These are phyloP conservation scores for Hippoglossus hippoglossus DNA, from an alignment of 2,797 vertebrate species.

Conservation along the genomic window DNA sequence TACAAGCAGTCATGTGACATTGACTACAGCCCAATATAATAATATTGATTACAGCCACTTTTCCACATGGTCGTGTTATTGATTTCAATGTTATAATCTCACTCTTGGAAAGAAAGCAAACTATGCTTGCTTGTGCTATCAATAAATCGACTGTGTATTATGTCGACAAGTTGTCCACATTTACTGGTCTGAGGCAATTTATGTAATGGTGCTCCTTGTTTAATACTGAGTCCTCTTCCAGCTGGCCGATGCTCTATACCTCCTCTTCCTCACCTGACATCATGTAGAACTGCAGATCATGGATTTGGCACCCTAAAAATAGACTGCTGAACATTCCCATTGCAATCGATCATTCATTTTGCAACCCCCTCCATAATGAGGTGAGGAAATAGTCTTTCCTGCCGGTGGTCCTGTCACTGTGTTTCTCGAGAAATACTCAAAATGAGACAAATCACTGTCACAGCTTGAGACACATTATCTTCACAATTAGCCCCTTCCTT, in stretches of 20 bases:
- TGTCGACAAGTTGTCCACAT: no score
- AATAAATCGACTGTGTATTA: conserved; percentile 7
- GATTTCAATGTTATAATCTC: background rate
- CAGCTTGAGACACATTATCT: conserved; percentile 14
- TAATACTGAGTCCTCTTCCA: background rate
- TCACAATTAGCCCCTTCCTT: conserved; percentile 1
- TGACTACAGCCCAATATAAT: background rate
- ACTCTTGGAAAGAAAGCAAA: background rate
- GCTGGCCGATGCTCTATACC: background rate
- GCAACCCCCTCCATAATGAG: conserved; percentile 17
- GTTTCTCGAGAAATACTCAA: background rate
- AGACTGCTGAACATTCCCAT: conserved; percentile 30
- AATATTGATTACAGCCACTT: background rate
- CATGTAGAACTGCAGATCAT: conserved; percentile 32
- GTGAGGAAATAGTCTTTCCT: conserved; percentile 10
- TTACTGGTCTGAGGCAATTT: no score
- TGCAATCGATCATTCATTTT: conserved; percentile 13
- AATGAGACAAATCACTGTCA: conserved; percentile 35
- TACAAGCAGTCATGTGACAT: background rate
- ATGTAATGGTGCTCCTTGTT: background rate
- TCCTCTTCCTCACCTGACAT: conserved; percentile 24
- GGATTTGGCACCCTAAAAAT: conserved; percentile 38
- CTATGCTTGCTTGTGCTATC: background rate
- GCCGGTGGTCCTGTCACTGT: conserved; percentile 14
- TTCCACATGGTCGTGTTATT: background rate